Conservation (phyloP, 1,140 invertebrate species). For the Ips typographus region DNA sequence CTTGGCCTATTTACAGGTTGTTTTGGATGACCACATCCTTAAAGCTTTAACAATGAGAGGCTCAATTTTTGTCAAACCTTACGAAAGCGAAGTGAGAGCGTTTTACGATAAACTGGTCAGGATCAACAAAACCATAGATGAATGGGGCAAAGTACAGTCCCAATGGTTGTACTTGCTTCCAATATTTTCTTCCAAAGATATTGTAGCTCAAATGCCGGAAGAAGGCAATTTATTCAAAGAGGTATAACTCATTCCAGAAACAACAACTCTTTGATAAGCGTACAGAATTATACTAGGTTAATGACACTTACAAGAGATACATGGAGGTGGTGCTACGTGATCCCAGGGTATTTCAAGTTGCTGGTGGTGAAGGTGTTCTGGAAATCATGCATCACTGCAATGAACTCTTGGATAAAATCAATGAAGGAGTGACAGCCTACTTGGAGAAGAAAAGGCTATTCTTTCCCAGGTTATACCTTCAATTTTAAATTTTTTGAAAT, state of each 20-base stretch:
- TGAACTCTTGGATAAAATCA: constrained; percentile 76
- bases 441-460: constrained; percentile 89
- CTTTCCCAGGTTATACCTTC: constrained; percentile 67
- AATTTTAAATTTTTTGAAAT: not conserved
- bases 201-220: constrained; percentile 89
- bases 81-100: constrained; percentile 68
- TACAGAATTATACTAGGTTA: constrained; percentile 53
- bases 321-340: constrained; percentile 75
- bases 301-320: constrained; percentile 72
- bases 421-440: constrained; percentile 86
- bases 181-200: constrained; percentile 92
- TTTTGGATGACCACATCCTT: constrained; percentile 85
- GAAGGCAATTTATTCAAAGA: constrained; percentile 78
- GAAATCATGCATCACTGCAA: constrained; percentile 75
- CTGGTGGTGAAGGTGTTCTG: constrained; percentile 69
- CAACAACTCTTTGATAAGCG: not conserved
- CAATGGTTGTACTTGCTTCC: constrained; percentile 92
- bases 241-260: constrained; percentile 57
- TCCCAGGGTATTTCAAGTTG: constrained; percentile 72
- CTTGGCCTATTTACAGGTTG: constrained; percentile 78
- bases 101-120: constrained; percentile 80
- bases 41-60: constrained; percentile 84
- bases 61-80: constrained; percentile 87
- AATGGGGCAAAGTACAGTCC: constrained; percentile 85
- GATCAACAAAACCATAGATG: constrained; percentile 64